Evolutionary conservation across 2,888 invertebrate genomes (phyloP), one percentile per base, ranked within the genome.

Genomic region (Torymus texanus): DNA sequence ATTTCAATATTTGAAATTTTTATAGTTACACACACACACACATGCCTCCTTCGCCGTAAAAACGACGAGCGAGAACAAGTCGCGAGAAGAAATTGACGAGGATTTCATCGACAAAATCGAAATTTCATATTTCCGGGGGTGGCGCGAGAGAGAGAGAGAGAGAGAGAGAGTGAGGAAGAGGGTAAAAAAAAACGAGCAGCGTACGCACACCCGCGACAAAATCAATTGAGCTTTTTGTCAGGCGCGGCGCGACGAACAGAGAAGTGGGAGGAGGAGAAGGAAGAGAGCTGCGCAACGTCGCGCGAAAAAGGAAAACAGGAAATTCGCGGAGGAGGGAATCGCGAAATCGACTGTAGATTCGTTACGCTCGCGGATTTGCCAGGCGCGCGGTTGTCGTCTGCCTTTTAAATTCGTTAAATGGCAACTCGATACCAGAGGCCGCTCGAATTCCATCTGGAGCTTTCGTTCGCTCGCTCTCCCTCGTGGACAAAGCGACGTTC

Each of bases 351-450:
- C 78, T 78, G 73, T 61, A 53, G 75, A 75, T 79, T 79, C 71
- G 79, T 71, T 79, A 79, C 70, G 75, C 65, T 75, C 70, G 70
- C 68, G 67, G 61, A 76, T 76, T 76, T 76, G 65, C 18, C 24
- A 63, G 70, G 41, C 41, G 41, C 41, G 41, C 58, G 56, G 41
- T 71, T 68, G 62, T 73, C 73, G 66, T 70, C 78, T 80, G 80
- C 75, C 75, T 78, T 82, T 78, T 80, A 82, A 82, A 80, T 80
- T 82, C 67, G 77, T 74, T 79, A 81, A 79, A 81, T 77, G 76
- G 81, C 79, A 81, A 77, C 79, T 77, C 79, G 81, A 81, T 81
- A 77, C 68, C 66, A 71, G 73, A 41, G 16, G 62, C 55, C 81
- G 78, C 24, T 81, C 77, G 79, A 79, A 81, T 81, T 79, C 76